A percentile compares a stretch with the other conserved stretches of the same genome.
Evolutionary conservation across 1,140 invertebrate species (phyloP).

Genomic region (Pinna nobilis): DNA sequence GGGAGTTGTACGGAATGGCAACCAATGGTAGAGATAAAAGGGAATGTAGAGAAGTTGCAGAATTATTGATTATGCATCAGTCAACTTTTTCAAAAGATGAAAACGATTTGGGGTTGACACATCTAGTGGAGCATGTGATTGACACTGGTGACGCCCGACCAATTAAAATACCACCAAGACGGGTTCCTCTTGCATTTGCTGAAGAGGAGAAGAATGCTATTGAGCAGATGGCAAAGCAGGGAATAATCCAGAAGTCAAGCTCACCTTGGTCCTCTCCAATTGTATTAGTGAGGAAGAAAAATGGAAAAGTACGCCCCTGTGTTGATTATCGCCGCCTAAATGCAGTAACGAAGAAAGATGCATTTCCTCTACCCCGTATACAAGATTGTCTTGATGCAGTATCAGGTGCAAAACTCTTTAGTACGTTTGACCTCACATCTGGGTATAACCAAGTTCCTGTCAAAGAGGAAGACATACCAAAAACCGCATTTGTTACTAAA

Average conservation of each 20-base stretch:
- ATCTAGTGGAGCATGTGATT: constrained; percentile 3
- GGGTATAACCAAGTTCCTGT: constrained; percentile 29
- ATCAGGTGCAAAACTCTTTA: constrained; percentile 10
- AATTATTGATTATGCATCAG: not conserved
- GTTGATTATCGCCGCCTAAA: constrained; percentile 73
- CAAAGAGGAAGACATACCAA: constrained; percentile 27
- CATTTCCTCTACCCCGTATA: constrained; percentile 26
- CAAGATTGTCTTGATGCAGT: constrained; percentile 33
- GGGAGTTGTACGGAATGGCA: not conserved
- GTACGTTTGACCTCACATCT: constrained; percentile 27
- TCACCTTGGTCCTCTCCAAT: constrained; percentile 76
- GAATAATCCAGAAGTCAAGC: constrained; percentile 39
- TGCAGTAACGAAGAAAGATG: constrained; percentile 27
- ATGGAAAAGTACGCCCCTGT: constrained; percentile 75
- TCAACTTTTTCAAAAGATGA: constrained; percentile 5
- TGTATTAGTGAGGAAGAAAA: constrained; percentile 74
- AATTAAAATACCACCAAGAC: constrained; percentile 6
- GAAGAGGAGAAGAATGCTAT: constrained; percentile 21
- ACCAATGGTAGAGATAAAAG: not conserved
- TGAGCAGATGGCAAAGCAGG: constrained; percentile 14
- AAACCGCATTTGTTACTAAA: constrained; percentile 49
- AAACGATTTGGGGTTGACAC: not conserved
- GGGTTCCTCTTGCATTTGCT: constrained; percentile 19
- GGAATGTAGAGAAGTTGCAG: not conserved
- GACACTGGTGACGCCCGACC: constrained; percentile 9